These are phyloP conservation scores for Sebastes schlegelii DNA, from an alignment of 2,113 vertebrate genomes.

Conservation along the genomic window DNA sequence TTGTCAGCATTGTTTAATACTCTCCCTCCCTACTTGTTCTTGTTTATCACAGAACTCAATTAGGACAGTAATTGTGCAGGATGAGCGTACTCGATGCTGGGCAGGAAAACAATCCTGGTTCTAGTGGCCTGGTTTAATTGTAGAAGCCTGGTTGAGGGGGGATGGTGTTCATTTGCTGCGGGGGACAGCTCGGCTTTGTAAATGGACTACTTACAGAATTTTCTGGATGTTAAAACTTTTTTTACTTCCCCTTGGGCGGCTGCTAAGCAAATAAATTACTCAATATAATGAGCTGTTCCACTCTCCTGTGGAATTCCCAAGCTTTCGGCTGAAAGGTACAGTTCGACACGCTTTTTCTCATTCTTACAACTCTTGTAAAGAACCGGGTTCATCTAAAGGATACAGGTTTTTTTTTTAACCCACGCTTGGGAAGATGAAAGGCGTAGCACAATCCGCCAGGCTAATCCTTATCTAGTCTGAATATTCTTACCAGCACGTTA, in stretches of 20 bases:
- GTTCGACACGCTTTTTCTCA: constrained; percentile 57
- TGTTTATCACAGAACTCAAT: constrained; percentile 31
- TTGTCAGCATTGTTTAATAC: constrained; percentile 18
- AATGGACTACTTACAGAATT: constrained; percentile 76
- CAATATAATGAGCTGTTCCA: constrained; percentile 74
- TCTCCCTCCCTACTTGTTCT: neutral
- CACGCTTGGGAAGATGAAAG: constrained; percentile 72
- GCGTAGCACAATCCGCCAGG: constrained; percentile 44
- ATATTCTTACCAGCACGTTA: constrained; percentile 43
- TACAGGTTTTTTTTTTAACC: constrained; percentile 49
- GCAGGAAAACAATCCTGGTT: constrained; percentile 59
- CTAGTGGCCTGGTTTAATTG: constrained; percentile 65
- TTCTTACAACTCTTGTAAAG: constrained; percentile 63
- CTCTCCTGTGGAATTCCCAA: constrained; percentile 65
- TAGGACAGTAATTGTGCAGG: constrained; percentile 40
- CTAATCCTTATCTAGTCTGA: constrained; percentile 78
- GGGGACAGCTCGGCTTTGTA: constrained; percentile 75
- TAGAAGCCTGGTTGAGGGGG: constrained; percentile 52
- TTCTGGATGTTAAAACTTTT: constrained; percentile 75
- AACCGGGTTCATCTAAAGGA: constrained; percentile 80
- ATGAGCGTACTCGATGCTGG: constrained; percentile 47
- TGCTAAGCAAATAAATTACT: constrained; percentile 80
- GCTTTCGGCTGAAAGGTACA: constrained; percentile 65
- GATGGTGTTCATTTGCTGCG: constrained; percentile 53
- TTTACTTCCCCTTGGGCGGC: constrained; percentile 61